phyloP scores from a whole-genome alignment of 2,797 vertebrate species.

The Pangasius djambal region DNA sequence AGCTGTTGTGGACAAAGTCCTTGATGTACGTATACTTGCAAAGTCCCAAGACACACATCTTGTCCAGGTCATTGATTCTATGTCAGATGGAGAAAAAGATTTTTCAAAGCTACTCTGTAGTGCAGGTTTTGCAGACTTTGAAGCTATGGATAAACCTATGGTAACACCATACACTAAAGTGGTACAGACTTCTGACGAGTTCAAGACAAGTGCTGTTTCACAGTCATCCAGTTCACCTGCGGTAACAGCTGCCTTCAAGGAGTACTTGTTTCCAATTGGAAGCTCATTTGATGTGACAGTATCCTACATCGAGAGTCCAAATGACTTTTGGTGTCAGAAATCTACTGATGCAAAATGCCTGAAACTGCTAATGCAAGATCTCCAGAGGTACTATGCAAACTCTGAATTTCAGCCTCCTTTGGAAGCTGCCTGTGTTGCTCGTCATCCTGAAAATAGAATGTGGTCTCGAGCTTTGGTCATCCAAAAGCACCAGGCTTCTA shows the following conservation, averaged over 20 bases:
- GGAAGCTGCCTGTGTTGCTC: conserved; percentile 82
- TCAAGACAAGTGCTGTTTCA: conserved; percentile 25
- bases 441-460: conserved; percentile 75
- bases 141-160: conserved; percentile 31
- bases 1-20: conserved; percentile 77
- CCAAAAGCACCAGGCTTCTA: conserved; percentile 64
- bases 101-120: conserved; percentile 77
- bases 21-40: conserved; percentile 75
- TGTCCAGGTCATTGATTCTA: conserved; percentile 80
- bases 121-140: conserved; percentile 70
- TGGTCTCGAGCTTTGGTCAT: conserved; percentile 91
- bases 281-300: conserved; percentile 85
- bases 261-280: conserved; percentile 83
- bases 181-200: not conserved
- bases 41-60: conserved; percentile 70
- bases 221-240: conserved; percentile 32
- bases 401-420: conserved; percentile 67
- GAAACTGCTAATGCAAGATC: conserved; percentile 81
- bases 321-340: conserved; percentile 93
- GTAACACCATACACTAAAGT: conserved; percentile 12
- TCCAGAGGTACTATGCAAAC: conserved; percentile 81
- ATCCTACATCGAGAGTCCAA: conserved; percentile 81
- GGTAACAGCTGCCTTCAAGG: conserved; percentile 67
- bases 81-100: conserved; percentile 75
- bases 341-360: conserved; percentile 70